Percentiles rank a stretch among this genome's conserved stretches.
Conservation (phyloP, 2,888 invertebrate species). For the Pyrrhia umbra region DNA sequence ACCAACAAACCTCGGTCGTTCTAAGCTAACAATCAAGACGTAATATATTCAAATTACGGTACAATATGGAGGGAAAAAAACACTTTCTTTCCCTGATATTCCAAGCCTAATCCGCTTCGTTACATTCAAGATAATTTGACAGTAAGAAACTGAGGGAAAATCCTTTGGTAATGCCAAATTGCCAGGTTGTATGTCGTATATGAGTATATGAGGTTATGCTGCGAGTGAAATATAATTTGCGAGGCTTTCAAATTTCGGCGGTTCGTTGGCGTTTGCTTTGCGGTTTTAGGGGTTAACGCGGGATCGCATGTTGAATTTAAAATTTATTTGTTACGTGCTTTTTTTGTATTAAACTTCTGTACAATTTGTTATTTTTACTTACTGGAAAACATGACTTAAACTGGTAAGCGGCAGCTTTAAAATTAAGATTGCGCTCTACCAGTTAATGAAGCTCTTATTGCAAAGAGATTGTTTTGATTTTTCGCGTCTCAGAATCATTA, state of each 20-base stretch:
- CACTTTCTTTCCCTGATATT: slow-evolving; percentile 69
- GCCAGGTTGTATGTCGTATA: slow-evolving; percentile 47
- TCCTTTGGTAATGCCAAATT: slow-evolving; percentile 63
- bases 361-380: background rate
- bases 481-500: no score
- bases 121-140: slow-evolving; percentile 73
- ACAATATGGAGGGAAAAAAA: slow-evolving; percentile 65
- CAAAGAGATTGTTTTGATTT: no score
- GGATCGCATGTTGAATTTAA: slow-evolving; percentile 13
- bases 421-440: no score
- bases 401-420: background rate
- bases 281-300: slow-evolving; percentile 6
- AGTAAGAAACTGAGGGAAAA: slow-evolving; percentile 68
- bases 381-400: background rate
- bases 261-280: slow-evolving; percentile 18
- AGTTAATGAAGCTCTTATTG: no score
- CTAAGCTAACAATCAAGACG: slow-evolving; percentile 69
- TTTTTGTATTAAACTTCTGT: slow-evolving; percentile 3
- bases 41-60: slow-evolving; percentile 80
- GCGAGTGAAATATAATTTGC: slow-evolving; percentile 51
- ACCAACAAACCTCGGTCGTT: slow-evolving; percentile 33
- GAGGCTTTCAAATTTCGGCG: slow-evolving; percentile 33
- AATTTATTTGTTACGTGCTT: slow-evolving; percentile 11
- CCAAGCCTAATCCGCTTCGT: slow-evolving; percentile 73
- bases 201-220: slow-evolving; percentile 39